Base-by-base conservation (phyloP, 2,888 invertebrate genomes). In the Petrophora chlorosata region DNA sequence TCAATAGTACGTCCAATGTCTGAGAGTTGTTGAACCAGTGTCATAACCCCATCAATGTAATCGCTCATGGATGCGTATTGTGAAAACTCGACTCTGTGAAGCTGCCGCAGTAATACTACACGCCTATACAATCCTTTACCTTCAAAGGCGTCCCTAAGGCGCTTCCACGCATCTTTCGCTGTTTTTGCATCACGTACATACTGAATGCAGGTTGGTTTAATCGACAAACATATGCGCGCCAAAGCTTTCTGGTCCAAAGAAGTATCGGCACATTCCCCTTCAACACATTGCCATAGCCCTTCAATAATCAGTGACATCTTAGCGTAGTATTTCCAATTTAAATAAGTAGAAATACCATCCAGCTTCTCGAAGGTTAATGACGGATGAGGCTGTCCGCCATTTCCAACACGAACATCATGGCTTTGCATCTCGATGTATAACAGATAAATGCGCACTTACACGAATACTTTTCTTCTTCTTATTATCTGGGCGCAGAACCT, bases 151-250 rank as follows among this genome's bases (percentile, higher is more conserved):
- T 34, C 7, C 0, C 16, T 5, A 2, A 47, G 16, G 3, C 5
- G 40, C 3, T 17, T 4, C 40, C 40, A 47, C 2, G 46, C 35
- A 3, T 40, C 40, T 9, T 34, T 47, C 0, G 40, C n/a, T 8
- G 33, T 19, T 12, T 12, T 45, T n/a, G n/a, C n/a, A n/a, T n/a
- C n/a, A n/a, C 34, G 12, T 2, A 40, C 17, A 15, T 22, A 26
- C 12, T 40, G 46, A 9, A 14, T 28, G 2, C 33, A 12, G 0
- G 9, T 16, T 3, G 26, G 10, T 22, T 39, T n/a, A 0, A 46
- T 3, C 2, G 14, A 5, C 5, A 46, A 14, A 12, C 33, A 39
- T n/a, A 46, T 46, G 7, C 34, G 25, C 7, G 46, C 39, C 5
- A 39, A 17, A 8, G 46, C 39, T 8, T 28, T 25, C 10, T 46